Evolutionary conservation across 2,113 vertebrate genomes (phyloP).

Genomic region (Corydoras maculifer): DNA sequence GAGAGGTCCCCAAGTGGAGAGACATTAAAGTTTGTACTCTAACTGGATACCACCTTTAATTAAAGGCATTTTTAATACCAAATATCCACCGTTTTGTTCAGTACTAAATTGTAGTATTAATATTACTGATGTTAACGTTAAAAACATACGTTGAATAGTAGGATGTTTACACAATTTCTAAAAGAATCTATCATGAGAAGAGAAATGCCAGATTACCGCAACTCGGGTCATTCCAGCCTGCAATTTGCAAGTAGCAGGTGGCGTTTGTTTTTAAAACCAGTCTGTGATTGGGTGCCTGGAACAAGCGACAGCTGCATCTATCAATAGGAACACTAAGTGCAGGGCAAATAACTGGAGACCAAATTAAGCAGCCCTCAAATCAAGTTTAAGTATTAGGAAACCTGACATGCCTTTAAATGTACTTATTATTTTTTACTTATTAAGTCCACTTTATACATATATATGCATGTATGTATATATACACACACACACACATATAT

Average conservation of each 20-base stretch:
- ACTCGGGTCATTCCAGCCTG: slow-evolving; percentile 11
- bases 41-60: no score
- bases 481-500: no score
- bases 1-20: background rate
- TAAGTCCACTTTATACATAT: no score
- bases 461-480: no score
- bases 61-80: no score
- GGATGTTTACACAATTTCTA: no score
- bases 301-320: slow-evolving; percentile 61
- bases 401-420: background rate
- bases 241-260: slow-evolving; percentile 53
- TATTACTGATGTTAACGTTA: no score
- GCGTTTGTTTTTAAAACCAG: slow-evolving; percentile 48
- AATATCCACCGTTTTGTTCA: no score
- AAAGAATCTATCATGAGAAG: slow-evolving; percentile 18
- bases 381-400: background rate
- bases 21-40: no score
- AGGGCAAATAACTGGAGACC: slow-evolving; percentile 44
- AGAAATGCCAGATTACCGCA: background rate
- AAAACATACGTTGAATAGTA: no score
- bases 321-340: slow-evolving; percentile 45
- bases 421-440: no score
- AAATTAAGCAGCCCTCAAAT: slow-evolving; percentile 39
- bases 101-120: no score
- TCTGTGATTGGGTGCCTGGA: slow-evolving; percentile 38